Evolutionary conservation across 2,113 vertebrate species (phyloP).

Genomic region (Paramisgurnus dabryanus): DNA sequence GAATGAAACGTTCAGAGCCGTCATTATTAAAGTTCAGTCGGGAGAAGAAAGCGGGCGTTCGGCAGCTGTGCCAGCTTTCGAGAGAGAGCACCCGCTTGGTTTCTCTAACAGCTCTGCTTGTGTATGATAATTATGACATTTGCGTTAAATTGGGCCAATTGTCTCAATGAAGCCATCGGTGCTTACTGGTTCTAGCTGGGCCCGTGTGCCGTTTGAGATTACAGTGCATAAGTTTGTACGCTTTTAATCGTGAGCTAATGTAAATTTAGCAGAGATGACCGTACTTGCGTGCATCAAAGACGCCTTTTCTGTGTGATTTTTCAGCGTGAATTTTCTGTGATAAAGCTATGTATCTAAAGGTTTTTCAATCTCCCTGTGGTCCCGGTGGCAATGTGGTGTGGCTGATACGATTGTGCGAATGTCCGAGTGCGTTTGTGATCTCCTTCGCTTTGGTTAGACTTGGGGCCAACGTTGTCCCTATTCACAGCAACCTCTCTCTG

Average conservation of each 20-base stretch:
- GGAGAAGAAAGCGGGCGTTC: slow-evolving; percentile 18
- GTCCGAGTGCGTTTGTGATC: slow-evolving; percentile 10
- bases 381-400: slow-evolving; percentile 27
- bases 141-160: slow-evolving; percentile 47
- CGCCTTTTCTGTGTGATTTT: background rate
- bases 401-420: slow-evolving; percentile 19
- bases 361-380: slow-evolving; percentile 13
- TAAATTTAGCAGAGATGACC: slow-evolving; percentile 1
- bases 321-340: background rate
- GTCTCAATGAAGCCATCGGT: slow-evolving; percentile 42
- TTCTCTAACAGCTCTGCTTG: slow-evolving; percentile 37
- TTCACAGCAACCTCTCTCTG: slow-evolving; percentile 11
- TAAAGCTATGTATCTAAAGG: background rate
- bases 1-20: background rate
- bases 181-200: slow-evolving; percentile 23
- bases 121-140: slow-evolving; percentile 52
- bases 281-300: background rate
- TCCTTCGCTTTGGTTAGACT: slow-evolving; percentile 19
- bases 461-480: slow-evolving; percentile 17
- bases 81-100: slow-evolving; percentile 23
- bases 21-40: slow-evolving; percentile 41
- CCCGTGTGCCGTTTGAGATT: slow-evolving; percentile 14
- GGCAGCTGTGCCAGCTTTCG: slow-evolving; percentile 33
- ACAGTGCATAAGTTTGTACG: slow-evolving; percentile 16
- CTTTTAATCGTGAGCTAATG: slow-evolving; percentile 19